Evolutionary conservation across 2,888 invertebrate genomes (phyloP).

Genomic region (Himalopsyche japonica): DNA sequence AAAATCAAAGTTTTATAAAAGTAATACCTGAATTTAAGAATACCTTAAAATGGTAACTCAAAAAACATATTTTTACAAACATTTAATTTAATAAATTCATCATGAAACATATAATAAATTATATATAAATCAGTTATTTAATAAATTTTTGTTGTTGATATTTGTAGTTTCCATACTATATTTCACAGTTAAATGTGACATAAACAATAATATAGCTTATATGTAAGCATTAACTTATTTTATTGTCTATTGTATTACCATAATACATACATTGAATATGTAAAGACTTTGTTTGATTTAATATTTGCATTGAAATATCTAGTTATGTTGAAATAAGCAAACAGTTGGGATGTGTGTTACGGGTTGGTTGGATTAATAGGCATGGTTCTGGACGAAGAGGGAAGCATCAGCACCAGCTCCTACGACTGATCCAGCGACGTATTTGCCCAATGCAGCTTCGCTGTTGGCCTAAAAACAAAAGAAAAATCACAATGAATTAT

Average conservation of each 20-base stretch:
- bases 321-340: neutral
- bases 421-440: conserved; percentile 81
- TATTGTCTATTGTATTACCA: too few species aligned
- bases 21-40: neutral
- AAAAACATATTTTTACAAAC: neutral
- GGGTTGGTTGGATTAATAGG: conserved; percentile 72
- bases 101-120: neutral
- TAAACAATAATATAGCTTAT: too few species aligned
- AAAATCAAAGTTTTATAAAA: neutral
- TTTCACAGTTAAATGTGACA: neutral
- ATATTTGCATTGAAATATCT: neutral
- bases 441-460: conserved; percentile 88
- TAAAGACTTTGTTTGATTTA: neutral
- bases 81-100: neutral
- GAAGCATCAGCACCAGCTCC: conserved; percentile 86
- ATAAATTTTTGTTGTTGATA: neutral
- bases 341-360: conserved; percentile 2
- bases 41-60: neutral
- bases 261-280: too few species aligned
- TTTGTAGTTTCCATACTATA: neutral
- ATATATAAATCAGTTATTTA: neutral
- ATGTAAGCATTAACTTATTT: too few species aligned
- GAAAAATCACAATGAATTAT: neutral
- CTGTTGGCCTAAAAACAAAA: conserved; percentile 79
- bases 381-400: conserved; percentile 94